These are phyloP conservation scores for Hydrozoanthus tunicans DNA, from an alignment of 64 coral and sea anemone genomes.

Conservation along the genomic window DNA sequence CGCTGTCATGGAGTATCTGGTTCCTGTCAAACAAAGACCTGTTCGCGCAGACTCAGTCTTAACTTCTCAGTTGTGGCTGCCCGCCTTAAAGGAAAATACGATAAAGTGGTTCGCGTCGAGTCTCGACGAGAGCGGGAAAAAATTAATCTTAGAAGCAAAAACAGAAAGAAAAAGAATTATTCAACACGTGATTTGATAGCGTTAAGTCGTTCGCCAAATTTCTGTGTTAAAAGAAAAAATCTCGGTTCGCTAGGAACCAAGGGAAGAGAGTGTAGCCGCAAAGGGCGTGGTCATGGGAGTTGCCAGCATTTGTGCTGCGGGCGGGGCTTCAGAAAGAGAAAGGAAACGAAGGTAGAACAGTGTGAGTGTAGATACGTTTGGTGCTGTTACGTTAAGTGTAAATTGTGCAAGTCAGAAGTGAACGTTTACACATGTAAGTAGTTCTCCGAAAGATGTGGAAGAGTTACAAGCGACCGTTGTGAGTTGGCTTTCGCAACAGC, in stretches of 20 bases:
- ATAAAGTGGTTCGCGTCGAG: constrained; percentile 29
- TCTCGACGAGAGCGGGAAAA: constrained; percentile 8
- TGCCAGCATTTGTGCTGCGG: constrained; percentile 80
- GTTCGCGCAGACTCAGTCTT: constrained; percentile 68
- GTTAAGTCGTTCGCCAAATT: constrained; percentile 65
- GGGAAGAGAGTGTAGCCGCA: constrained; percentile 62
- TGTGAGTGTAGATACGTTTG: constrained; percentile 64
- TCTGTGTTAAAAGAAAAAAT: constrained; percentile 36
- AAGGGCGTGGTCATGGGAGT: constrained; percentile 64
- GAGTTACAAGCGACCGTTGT: background rate
- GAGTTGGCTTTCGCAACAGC: background rate
- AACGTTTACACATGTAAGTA: constrained; percentile 15
- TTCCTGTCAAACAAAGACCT: constrained; percentile 64
- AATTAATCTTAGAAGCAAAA: constrained; percentile 29
- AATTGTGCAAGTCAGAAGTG: constrained; percentile 28
- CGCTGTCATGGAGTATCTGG: constrained; percentile 87
- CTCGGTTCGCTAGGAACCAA: constrained; percentile 66
- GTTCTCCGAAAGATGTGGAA: background rate
- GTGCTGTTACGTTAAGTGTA: constrained; percentile 78
- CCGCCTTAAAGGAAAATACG: constrained; percentile 65
- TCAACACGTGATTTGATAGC: constrained; percentile 60
- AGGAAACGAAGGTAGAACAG: constrained; percentile 24
- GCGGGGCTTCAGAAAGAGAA: constrained; percentile 32
- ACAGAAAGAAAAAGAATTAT: constrained; percentile 34
- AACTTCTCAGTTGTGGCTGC: constrained; percentile 65